Conservation (phyloP, 2,113 vertebrate genomes). For the Megaceryle maxima region DNA sequence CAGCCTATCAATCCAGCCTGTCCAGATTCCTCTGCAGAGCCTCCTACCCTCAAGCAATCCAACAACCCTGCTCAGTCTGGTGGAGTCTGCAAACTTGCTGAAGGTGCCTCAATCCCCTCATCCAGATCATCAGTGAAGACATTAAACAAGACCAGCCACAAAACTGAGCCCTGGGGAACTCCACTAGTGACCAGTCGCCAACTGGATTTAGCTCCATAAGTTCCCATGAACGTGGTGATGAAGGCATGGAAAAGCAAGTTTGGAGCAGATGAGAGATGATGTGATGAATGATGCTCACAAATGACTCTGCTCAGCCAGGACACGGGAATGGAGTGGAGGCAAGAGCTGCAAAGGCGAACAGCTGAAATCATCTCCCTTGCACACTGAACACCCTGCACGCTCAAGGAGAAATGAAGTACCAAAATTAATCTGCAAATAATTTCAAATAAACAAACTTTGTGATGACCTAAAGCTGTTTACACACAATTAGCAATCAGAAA, state of each 20-base stretch:
- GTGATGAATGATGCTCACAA: neutral
- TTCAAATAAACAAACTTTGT: constrained; percentile 16
- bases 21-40: too few relatives aligned
- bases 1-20: too few relatives aligned
- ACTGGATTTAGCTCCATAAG: too few relatives aligned
- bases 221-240: neutral
- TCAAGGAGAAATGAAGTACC: neutral
- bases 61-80: too few relatives aligned
- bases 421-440: neutral
- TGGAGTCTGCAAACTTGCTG: too few relatives aligned
- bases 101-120: too few relatives aligned
- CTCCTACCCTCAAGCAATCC: too few relatives aligned
- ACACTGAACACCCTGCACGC: neutral
- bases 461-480: constrained; percentile 28
- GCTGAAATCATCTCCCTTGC: neutral
- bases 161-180: too few relatives aligned
- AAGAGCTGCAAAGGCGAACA: neutral
- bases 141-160: too few relatives aligned
- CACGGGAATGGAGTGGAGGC: neutral
- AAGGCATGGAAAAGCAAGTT: neutral
- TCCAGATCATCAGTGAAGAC: too few relatives aligned
- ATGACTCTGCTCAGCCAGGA: neutral
- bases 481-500: constrained; percentile 33
- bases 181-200: too few relatives aligned
- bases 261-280: neutral